phyloP scores from a whole-genome alignment of 2,797 vertebrate genomes.

The Sebastolobus altivelis region DNA sequence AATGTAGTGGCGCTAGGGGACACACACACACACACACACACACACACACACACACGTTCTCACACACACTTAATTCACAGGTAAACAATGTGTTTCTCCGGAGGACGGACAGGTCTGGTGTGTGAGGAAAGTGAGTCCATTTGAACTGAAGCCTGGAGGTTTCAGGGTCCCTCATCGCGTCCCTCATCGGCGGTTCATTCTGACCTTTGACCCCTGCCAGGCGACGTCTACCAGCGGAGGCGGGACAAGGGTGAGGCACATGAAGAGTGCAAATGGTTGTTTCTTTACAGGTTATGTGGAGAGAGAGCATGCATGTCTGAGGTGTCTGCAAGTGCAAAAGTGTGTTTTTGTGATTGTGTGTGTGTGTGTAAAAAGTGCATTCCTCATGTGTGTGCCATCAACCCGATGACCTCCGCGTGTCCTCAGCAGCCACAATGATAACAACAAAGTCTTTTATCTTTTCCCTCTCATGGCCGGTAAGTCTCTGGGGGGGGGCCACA shows the following conservation, averaged over 20 bases:
- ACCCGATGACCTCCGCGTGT: slow-evolving; percentile 34
- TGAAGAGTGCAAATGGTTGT: slow-evolving; percentile 52
- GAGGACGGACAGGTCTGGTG: slow-evolving; percentile 58
- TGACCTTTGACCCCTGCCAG: slow-evolving; percentile 77
- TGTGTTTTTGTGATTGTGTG: slow-evolving; percentile 34
- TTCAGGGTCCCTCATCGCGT: slow-evolving; percentile 79
- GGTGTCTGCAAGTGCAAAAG: slow-evolving; percentile 57
- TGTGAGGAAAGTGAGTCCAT: slow-evolving; percentile 7
- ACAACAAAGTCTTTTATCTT: slow-evolving; percentile 39
- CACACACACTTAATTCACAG: slow-evolving; percentile 55
- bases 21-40: slow-evolving; percentile 9
- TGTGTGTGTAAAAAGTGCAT: slow-evolving; percentile 68
- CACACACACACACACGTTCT: slow-evolving; percentile 6
- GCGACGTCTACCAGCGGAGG: slow-evolving; percentile 26
- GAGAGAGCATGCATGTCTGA: slow-evolving; percentile 67
- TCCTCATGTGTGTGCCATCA: slow-evolving; percentile 47
- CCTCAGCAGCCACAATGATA: slow-evolving; percentile 63
- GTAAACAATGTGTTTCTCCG: slow-evolving; percentile 72
- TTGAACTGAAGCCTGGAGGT: slow-evolving; percentile 46
- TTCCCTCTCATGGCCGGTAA: slow-evolving; percentile 18
- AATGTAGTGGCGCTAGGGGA: slow-evolving; percentile 82
- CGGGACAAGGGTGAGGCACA: slow-evolving; percentile 61
- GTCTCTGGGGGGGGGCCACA: slow-evolving; percentile 45
- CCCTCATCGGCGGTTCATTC: slow-evolving; percentile 78
- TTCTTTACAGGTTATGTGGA: slow-evolving; percentile 44